Base-by-base conservation (phyloP, 2,888 invertebrate species). In the Cyrtodaria siliqua region DNA sequence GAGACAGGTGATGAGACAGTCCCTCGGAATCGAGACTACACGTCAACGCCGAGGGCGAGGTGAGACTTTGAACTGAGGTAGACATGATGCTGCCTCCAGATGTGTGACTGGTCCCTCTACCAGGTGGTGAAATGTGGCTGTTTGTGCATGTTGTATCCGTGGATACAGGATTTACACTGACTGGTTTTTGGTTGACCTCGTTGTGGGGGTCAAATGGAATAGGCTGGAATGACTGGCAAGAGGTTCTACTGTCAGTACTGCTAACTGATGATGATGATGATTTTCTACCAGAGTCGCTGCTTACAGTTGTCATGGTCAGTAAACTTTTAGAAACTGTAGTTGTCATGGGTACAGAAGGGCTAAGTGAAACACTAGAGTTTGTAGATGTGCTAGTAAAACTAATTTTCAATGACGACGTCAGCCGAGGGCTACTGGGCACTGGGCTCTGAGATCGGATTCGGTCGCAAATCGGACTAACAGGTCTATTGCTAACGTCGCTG, bases 21-120 rank as follows among this genome's bases (percentile, higher is more conserved):
- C 53, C 68, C 42, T 85, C 83, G 0, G 82, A 81, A 59, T 85
- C 85, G 16, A 79, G 69, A 69, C 83, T 85, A 9, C 81, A 71
- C 18, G 50, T 44, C 42, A 74, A 47, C 14, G 50, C 64, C 14
- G 64, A 26, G 0, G 60, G 59, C 20, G 73, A 61, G 47, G 66
- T 61, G 38, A 44, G 59, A 53, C 59, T 59, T n/a, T 52, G 59
- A 12, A 33, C 60, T 16, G 64, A 64, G 16, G 55, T 29, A 23
- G 61, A n/a, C n/a, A n/a, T n/a, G 26, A 9, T 6, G 20, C 38
- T 26, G 33, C 26, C 23, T 20, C n/a, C 16, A 29, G 44, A 20
- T 20, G 29, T 29, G 29, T 42, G 53, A 64, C 64, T 64, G 53
- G 64, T 44, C 44, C 64, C 47, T 9, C 4, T 47, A 47, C 9